Conservation (phyloP, 2,113 vertebrate genomes). For the Hippoglossus stenolepis region DNA sequence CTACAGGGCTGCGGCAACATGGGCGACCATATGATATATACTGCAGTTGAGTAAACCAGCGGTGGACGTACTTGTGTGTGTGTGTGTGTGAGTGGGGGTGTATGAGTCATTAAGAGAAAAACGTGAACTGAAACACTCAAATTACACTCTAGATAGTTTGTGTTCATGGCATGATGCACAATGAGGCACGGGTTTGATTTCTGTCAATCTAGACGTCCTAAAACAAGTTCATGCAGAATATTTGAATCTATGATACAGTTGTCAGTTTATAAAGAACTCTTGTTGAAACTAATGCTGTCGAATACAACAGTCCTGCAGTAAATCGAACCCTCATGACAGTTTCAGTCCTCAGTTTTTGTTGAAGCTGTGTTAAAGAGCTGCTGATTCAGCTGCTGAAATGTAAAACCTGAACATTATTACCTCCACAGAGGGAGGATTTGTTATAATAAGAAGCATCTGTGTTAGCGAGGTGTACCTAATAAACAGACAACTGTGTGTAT, state of each 20-base stretch:
- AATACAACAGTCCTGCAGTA: too few species aligned
- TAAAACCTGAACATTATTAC: too few species aligned
- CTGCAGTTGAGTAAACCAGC: constrained; percentile 17
- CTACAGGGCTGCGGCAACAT: constrained; percentile 20
- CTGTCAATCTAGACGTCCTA: background rate
- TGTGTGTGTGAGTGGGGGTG: background rate
- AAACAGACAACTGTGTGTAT: too few species aligned
- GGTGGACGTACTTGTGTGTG: background rate
- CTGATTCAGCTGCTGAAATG: too few species aligned
- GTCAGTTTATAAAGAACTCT: too few species aligned
- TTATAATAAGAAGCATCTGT: too few species aligned
- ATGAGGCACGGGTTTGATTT: background rate
- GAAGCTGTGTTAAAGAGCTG: too few species aligned
- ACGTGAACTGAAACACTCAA: background rate
- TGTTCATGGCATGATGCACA: background rate
- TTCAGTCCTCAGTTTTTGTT: too few species aligned
- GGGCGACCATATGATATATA: background rate
- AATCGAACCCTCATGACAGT: too few species aligned
- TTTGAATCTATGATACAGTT: background rate
- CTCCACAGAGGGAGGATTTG: too few species aligned
- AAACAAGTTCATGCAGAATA: background rate
- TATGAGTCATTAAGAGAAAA: background rate
- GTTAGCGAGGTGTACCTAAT: too few species aligned
- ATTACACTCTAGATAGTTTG: background rate
- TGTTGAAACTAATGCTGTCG: too few species aligned